Evolutionary conservation across 2,797 vertebrate species (phyloP).

Genomic region (Numenius phaeopus): DNA sequence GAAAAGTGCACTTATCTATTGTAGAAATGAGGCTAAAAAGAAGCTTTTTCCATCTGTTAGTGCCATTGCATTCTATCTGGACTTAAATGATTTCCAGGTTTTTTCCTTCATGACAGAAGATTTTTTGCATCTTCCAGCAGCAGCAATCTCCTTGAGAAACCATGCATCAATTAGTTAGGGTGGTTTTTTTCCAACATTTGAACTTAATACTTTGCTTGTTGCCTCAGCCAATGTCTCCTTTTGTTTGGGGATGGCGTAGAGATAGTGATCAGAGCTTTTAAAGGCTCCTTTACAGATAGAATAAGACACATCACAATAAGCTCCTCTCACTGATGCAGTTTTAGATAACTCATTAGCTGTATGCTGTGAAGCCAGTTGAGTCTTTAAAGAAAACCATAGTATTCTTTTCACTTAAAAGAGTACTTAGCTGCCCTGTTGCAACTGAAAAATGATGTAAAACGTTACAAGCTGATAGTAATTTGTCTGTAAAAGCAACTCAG

Average conservation of each 20-base stretch:
- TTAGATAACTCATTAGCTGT: constrained; percentile 45
- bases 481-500: not conserved
- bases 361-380: not conserved
- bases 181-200: not conserved
- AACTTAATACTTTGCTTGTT: not conserved
- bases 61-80: not conserved
- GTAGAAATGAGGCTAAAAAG: not conserved
- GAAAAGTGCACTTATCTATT: not conserved
- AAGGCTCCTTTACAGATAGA: not conserved
- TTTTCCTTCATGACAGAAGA: not conserved
- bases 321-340: not conserved
- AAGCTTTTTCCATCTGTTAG: not conserved
- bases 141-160: not conserved
- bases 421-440: not conserved
- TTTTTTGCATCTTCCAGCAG: not conserved
- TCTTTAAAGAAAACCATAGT: constrained; percentile 13
- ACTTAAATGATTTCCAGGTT: not conserved
- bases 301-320: not conserved
- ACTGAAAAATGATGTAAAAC: not conserved
- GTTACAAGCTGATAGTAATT: not conserved
- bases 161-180: not conserved
- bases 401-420: constrained; percentile 3
- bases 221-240: not conserved
- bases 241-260: not conserved
- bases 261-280: constrained; percentile 36